Base-by-base conservation (phyloP, 1,140 invertebrate species). In the Doryteuthis pealeii region DNA sequence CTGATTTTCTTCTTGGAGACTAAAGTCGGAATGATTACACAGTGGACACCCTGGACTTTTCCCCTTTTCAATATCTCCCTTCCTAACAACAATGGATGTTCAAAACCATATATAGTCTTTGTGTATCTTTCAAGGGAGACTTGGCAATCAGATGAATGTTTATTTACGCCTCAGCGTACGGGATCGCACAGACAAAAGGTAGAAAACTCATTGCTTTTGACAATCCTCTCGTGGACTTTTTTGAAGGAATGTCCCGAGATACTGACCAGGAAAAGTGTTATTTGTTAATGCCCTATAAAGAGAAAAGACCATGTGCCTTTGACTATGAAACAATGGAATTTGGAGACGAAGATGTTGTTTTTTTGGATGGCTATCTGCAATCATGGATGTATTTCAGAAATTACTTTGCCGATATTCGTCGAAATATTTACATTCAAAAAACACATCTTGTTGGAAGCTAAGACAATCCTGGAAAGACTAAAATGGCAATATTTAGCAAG, bases 61-160 rank as follows among this genome's bases (percentile, higher is more conserved):
- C 4, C 10, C 35, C n/a, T n/a, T n/a, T n/a, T n/a, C n/a, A n/a
- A n/a, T n/a, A n/a, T n/a, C n/a, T n/a, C n/a, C n/a, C n/a, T n/a
- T n/a, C n/a, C n/a, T n/a, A n/a, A n/a, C n/a, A n/a, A n/a, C n/a
- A n/a, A n/a, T n/a, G n/a, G n/a, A n/a, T n/a, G n/a, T n/a, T n/a
- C n/a, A n/a, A n/a, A n/a, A n/a, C n/a, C n/a, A n/a, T n/a, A n/a
- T n/a, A 40, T 40, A 3, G 10, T 40, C 35, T 40, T 40, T 40
- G 35, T 10, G 10, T 40, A 40, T 10, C 10, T 40, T 40, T 40
- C 3, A 40, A 62, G 54, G 54, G 26, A 54, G 79, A 26, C 49
- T 80, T 5, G 79, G 79, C 2, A 80, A 80, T 35, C 74, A 76
- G 8, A n/a, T n/a, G n/a, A n/a, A 65, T 80, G 73, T 80, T 80